Evolutionary conservation across 2,888 invertebrate species (phyloP).

Genomic region (Athalia cordata): DNA sequence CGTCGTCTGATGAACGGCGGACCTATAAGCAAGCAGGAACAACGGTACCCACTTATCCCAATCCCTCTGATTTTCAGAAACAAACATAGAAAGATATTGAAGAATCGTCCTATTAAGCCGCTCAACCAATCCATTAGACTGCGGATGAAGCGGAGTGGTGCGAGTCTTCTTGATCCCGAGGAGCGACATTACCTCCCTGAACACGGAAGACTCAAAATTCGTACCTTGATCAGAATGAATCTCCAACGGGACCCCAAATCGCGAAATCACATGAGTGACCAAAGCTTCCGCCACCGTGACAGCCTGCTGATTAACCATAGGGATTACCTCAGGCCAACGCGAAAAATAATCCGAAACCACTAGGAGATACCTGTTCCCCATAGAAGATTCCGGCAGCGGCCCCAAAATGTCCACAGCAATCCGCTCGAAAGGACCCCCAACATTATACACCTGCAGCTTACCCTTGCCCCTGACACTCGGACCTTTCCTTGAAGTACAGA

Average conservation of each 20-base stretch:
- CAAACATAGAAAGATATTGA: slow-evolving; percentile 51
- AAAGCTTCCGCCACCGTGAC: too few relatives aligned
- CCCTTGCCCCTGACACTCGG: slow-evolving; percentile 43
- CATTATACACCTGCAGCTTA: slow-evolving; percentile 52
- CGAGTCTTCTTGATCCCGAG: too few relatives aligned
- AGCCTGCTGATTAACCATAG: too few relatives aligned
- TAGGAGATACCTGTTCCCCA: slow-evolving; percentile 52
- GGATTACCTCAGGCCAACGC: too few relatives aligned
- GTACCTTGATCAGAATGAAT: too few relatives aligned
- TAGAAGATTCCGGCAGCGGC: slow-evolving; percentile 51
- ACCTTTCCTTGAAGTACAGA: slow-evolving; percentile 53
- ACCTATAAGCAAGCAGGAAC: slow-evolving; percentile 10
- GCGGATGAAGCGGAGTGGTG: too few relatives aligned
- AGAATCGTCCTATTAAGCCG: slow-evolving; percentile 56
- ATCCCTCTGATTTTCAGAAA: slow-evolving; percentile 48
- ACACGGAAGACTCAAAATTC: too few relatives aligned
- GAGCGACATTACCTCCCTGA: too few relatives aligned
- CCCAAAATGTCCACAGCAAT: slow-evolving; percentile 55
- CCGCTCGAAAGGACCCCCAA: slow-evolving; percentile 51
- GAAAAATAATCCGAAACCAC: too few relatives aligned
- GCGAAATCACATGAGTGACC: too few relatives aligned
- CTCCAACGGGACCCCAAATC: too few relatives aligned
- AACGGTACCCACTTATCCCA: slow-evolving; percentile 46
- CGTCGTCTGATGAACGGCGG: slow-evolving; percentile 49
- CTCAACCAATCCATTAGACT: slow-evolving; percentile 41